These are phyloP conservation scores for Kryptopterus vitreolus DNA, from an alignment of 2,797 vertebrate species.

Conservation along the genomic window DNA sequence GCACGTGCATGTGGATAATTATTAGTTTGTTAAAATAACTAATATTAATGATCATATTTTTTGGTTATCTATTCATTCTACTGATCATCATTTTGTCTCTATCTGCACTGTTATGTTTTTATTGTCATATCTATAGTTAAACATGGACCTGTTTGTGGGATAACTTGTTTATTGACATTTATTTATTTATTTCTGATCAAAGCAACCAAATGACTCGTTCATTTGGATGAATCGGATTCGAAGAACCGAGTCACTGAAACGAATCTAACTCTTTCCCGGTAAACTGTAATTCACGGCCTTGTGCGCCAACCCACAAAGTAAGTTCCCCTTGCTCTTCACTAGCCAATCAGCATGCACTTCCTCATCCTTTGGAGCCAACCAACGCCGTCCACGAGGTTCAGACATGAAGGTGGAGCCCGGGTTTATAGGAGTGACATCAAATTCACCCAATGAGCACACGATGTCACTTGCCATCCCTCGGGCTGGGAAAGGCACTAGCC, in stretches of 20 bases:
- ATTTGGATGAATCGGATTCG: no score
- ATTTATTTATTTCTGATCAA: no score
- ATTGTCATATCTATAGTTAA: no score
- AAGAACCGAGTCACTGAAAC: no score
- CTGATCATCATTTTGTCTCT: no score
- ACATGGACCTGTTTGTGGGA: no score
- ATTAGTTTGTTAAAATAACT: background rate
- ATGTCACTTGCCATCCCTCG: slow-evolving; percentile 54
- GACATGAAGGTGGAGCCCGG: slow-evolving; percentile 59
- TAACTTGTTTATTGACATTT: no score
- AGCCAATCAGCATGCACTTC: slow-evolving; percentile 66
- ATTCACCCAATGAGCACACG: slow-evolving; percentile 61
- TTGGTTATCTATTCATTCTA: no score
- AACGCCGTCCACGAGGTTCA: slow-evolving; percentile 77
- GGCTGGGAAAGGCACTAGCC: slow-evolving; percentile 29
- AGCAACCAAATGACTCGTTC: no score
- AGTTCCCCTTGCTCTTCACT: background rate
- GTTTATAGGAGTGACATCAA: slow-evolving; percentile 28
- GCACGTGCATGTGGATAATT: background rate
- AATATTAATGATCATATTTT: no score
- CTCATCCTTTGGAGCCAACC: slow-evolving; percentile 65
- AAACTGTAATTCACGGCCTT: background rate
- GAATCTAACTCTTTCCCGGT: background rate
- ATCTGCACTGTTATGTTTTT: no score
- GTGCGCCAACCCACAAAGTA: background rate